These are phyloP conservation scores for Lasioglossum villosulum DNA, from an alignment of 2,888 invertebrate species.

Conservation along the genomic window DNA sequence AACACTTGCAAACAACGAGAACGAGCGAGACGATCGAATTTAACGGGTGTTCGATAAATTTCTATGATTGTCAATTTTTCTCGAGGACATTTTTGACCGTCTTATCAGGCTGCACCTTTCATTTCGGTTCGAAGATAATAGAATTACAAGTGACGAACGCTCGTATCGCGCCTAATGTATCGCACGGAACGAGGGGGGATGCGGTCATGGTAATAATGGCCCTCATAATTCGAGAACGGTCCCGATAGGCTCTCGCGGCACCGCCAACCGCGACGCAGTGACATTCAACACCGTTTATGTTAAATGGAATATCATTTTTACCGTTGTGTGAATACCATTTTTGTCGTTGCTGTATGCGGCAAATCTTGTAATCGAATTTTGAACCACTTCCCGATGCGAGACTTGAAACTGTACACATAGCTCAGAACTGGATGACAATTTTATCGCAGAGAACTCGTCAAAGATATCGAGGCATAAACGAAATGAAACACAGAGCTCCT, in stretches of 20 bases:
- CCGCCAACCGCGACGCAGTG: background rate
- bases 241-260: background rate
- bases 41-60: no score
- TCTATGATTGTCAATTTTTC: no score
- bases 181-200: slow-evolving; percentile 21
- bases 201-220: slow-evolving; percentile 17
- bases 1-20: background rate
- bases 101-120: background rate
- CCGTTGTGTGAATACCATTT: no score
- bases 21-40: no score
- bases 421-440: no score
- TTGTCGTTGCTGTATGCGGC: no score
- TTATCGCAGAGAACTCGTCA: slow-evolving; percentile 36
- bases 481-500: slow-evolving; percentile 10
- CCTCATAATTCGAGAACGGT: slow-evolving; percentile 21
- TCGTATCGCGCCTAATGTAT: slow-evolving; percentile 39
- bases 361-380: no score
- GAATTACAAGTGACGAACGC: slow-evolving; percentile 32
- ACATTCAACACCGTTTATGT: background rate
- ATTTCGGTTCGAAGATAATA: slow-evolving; percentile 38
- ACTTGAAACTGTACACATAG: no score
- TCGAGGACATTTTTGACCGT: background rate
- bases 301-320: slow-evolving; percentile 22
- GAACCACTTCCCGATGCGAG: no score
- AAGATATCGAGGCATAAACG: slow-evolving; percentile 38